Evolutionary conservation across 2,797 vertebrate genomes (phyloP).

Genomic region (Natrix natrix): DNA sequence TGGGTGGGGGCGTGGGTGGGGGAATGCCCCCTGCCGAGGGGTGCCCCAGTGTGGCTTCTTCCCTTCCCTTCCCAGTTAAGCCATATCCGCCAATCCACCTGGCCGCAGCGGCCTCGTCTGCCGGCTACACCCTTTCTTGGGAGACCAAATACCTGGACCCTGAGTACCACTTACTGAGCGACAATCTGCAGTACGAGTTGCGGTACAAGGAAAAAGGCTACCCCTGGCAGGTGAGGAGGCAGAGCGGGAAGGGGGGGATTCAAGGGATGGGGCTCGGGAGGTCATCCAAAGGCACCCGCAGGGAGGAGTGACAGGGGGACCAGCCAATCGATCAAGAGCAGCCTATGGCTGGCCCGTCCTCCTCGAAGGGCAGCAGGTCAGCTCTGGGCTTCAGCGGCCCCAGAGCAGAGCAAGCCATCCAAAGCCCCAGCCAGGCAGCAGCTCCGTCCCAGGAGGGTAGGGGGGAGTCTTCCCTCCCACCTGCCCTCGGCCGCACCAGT

Average conservation of each 20-base stretch:
- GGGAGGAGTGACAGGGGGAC: neutral
- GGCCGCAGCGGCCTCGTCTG: constrained; percentile 54
- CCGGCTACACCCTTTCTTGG: constrained; percentile 74
- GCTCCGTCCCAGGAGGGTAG: neutral
- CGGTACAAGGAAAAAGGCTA: constrained; percentile 59
- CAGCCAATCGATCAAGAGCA: neutral
- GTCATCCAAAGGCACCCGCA: neutral
- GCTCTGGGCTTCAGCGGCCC: neutral
- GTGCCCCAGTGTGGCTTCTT: no score
- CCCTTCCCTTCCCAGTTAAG: constrained; percentile 67
- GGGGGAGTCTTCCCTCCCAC: neutral
- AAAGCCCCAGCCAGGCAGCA: neutral
- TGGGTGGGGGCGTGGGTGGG: neutral
- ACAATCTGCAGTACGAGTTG: constrained; percentile 71
- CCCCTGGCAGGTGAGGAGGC: constrained; percentile 66
- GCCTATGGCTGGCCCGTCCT: neutral
- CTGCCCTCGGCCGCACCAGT: neutral
- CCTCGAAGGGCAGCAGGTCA: neutral
- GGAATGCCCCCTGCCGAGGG: rapidly evolving
- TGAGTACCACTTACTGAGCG: constrained; percentile 36
- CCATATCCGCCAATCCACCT: constrained; percentile 73
- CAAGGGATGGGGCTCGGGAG: neutral
- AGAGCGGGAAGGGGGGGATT: rapidly evolving
- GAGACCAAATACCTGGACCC: constrained; percentile 58
- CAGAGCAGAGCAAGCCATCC: neutral